These are phyloP conservation scores for Galeopterus variegatus DNA, from an alignment of 2,113 vertebrate species.

Conservation along the genomic window DNA sequence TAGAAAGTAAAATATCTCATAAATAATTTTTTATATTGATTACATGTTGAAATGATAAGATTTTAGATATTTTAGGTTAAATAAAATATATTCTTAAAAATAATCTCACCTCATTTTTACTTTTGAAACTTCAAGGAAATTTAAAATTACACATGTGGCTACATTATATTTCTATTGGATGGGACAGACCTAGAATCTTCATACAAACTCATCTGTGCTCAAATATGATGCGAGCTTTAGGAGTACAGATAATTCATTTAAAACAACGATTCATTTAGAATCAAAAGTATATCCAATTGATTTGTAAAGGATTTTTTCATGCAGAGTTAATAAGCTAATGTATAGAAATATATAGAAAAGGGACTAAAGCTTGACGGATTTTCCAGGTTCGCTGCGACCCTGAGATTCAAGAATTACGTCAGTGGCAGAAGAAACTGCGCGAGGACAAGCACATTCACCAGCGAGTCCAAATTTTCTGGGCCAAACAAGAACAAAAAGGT, in stretches of 20 bases:
- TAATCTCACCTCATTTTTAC: not conserved
- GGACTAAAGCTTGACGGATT: not conserved
- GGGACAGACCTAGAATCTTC: not conserved
- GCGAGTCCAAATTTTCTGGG: conserved; percentile 93
- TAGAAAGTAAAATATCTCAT: not conserved
- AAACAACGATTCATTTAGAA: not conserved
- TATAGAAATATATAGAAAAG: not conserved
- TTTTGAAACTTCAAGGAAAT: not conserved
- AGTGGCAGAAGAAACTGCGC: conserved; percentile 94
- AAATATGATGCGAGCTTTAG: not conserved
- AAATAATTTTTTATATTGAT: conserved; percentile 15
- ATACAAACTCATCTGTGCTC: not conserved
- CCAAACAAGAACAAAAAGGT: conserved; percentile 93
- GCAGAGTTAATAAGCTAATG: not conserved
- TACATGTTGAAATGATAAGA: not conserved
- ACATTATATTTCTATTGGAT: not conserved
- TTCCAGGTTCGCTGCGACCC: conserved; percentile 91
- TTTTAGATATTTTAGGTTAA: not conserved
- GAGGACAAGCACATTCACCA: conserved; percentile 90
- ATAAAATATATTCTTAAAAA: conserved; percentile 36
- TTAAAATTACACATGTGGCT: not conserved
- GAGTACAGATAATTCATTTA: not conserved
- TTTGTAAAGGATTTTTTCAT: not conserved
- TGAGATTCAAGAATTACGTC: conserved; percentile 94
- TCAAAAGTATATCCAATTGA: not conserved